Base-by-base conservation (phyloP, 1,140 invertebrate genomes). In the Drosophila novamexicana region DNA sequence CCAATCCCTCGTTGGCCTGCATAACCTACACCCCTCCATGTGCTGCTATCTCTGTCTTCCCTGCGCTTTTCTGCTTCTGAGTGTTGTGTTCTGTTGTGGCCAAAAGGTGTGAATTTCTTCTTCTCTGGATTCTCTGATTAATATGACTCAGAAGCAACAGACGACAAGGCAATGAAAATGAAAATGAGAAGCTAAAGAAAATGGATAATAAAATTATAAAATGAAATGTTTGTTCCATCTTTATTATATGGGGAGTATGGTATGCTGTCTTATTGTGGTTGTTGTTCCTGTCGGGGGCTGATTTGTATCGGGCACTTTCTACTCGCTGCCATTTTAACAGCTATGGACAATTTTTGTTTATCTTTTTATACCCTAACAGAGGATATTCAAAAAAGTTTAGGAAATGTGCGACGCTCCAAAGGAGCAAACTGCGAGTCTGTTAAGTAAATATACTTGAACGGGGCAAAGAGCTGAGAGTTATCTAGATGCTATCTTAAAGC, bases 91-190 rank as follows among this genome's bases (percentile, higher is more conserved):
- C 68, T 77, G 73, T 89, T 88, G 84, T 89, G 83, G 77, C 84
- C 84, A 89, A 89, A 88, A 88, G 83, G 83, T 88, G 83, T 88
- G 84, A 88, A 88, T 68, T 79, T 79, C 70, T 69, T 47, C 65
- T 83, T 85, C 78, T 69, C 72, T 54, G 42, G 61, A 66, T 66
- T 75, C 81, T 56, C 65, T 61, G 70, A 67, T 69, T 74, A 77
- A 86, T 75, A 75, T 66, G 57, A 71, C 44, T 52, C 75, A 47
- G 32, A 47, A 29, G 58, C 71, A 62, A 62, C 63, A 71, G 65
- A 70, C 47, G 45, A 71, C 78, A 72, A n/a, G 57, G 77, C 62
- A 67, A 81, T 75, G 66, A 67, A 77, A 74, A 79, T 61, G 57
- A 42, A 70, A 76, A 71, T 72, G 66, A 58, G 53, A 52, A 67